Evolutionary conservation across 2,888 invertebrate genomes (phyloP), one percentile per base, ranked within the genome.

Genomic region (Acutogordius australiensis): DNA sequence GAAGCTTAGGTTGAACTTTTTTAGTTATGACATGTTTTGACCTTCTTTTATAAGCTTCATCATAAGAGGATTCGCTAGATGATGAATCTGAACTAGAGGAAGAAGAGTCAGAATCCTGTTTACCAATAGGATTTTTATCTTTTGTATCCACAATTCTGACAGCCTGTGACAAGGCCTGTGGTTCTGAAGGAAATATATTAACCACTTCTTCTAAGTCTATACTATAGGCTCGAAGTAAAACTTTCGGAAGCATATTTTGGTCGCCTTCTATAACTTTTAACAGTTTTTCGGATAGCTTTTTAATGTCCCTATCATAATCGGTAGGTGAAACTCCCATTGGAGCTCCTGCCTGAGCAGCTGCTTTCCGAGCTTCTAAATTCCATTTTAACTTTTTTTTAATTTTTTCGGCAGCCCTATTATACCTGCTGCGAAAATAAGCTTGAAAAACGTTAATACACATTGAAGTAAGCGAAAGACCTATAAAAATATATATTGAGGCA

Each of bases 401-500:
- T 29, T 57, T 57, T 30, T 57, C 30, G 29, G 58, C 58, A 4
- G 58, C 58, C 29, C 30, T 30, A 23, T 57, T 57, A 29, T 57
- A 57, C 13, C 58, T 28, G 18, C 30, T 28, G 2, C 28, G 8
- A 28, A 57, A 30, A 37, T 61, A 62, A n/a, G 61, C 80, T 75
- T 88, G 88, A 0, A 90, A 85, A 27, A 91, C 87, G 68, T 88
- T 90, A 66, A 94, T 84, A 71, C 86, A 85, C 88, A 91, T 90
- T 64, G 90, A 86, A 60, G 90, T 90, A 26, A 94, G 75, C 0
- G 91, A 85, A 62, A 94, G 75, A 2, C 94, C 94, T 66, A 94
- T 84, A 27, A 91, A 81, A 61, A 94, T 75, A 69, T 94, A 90
- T 57, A 88, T 77, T 66, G 88, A 87, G 44, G 86, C 84, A 61